Percentiles rank a stretch among this genome's conserved stretches.
phyloP scores from a whole-genome alignment of 2,113 vertebrate species.

The Zosterops borbonicus region DNA sequence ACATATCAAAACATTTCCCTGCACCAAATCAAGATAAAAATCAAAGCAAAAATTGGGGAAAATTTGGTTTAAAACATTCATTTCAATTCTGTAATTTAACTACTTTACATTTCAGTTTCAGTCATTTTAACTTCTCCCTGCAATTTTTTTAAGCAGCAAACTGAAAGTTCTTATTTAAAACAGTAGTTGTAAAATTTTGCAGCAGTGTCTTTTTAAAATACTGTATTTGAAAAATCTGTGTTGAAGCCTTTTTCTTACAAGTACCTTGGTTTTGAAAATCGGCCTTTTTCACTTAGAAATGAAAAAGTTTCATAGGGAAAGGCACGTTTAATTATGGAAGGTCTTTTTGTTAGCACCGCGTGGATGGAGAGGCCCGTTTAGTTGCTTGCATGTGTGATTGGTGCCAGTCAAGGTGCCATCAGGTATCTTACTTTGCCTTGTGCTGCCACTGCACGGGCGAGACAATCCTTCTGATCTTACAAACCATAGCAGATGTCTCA shows the following conservation, averaged over 20 bases:
- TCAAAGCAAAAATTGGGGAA: background rate
- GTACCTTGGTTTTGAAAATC: background rate
- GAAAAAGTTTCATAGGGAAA: background rate
- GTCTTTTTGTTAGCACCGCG: background rate
- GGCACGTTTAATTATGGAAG: accelerated
- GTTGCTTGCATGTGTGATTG: background rate
- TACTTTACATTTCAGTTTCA: background rate
- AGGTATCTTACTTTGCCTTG: background rate
- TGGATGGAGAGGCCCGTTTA: background rate
- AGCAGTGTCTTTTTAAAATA: background rate
- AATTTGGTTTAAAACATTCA: background rate
- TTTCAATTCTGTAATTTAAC: background rate
- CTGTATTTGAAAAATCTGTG: background rate
- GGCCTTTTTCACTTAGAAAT: background rate
- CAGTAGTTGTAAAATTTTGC: background rate
- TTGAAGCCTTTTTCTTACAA: background rate
- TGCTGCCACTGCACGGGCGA: accelerated
- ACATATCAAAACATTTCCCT: constrained; percentile 37
- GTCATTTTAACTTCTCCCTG: background rate
- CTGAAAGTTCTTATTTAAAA: background rate
- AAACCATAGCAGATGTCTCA: background rate
- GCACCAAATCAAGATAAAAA: constrained; percentile 6
- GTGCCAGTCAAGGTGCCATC: background rate
- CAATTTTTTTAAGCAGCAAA: constrained; percentile 9
- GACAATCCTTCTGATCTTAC: background rate